Evolutionary conservation across 2,888 invertebrate species (phyloP).

Genomic region (Andrena chrysosceles): DNA sequence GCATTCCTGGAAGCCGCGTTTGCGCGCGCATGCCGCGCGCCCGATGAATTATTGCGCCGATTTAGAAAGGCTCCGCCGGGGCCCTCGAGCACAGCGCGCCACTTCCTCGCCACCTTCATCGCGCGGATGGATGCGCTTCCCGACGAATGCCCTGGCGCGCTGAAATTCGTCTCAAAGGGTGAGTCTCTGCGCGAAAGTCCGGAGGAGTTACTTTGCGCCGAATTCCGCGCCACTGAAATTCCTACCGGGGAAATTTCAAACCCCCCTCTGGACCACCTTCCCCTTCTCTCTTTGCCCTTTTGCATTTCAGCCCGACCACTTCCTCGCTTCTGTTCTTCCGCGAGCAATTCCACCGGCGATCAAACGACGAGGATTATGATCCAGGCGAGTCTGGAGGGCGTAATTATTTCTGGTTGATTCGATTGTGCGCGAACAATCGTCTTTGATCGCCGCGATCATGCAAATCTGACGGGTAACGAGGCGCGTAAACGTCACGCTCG

Average conservation of each 20-base stretch:
- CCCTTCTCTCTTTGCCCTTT: background rate
- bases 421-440: slow-evolving; percentile 21
- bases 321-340: too few species aligned
- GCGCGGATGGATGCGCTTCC: slow-evolving; percentile 34
- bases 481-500: slow-evolving; percentile 50
- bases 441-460: slow-evolving; percentile 24
- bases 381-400: background rate
- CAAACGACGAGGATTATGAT: background rate
- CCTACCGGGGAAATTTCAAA: slow-evolving; percentile 26
- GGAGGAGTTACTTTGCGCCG: slow-evolving; percentile 39
- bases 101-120: slow-evolving; percentile 47
- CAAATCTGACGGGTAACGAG: slow-evolving; percentile 24
- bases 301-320: too few species aligned
- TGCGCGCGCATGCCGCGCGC: slow-evolving; percentile 44
- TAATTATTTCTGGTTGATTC: slow-evolving; percentile 23
- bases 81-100: slow-evolving; percentile 41
- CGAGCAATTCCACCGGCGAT: too few species aligned
- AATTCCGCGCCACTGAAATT: slow-evolving; percentile 37
- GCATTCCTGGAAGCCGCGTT: slow-evolving; percentile 73
- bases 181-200: slow-evolving; percentile 29
- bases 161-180: slow-evolving; percentile 44
- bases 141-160: slow-evolving; percentile 19
- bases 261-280: background rate
- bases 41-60: slow-evolving; percentile 76
- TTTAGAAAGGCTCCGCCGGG: slow-evolving; percentile 65